These are phyloP conservation scores for Microcebus griseorufus DNA, from an alignment of 2,113 vertebrate species.

Conservation along the genomic window DNA sequence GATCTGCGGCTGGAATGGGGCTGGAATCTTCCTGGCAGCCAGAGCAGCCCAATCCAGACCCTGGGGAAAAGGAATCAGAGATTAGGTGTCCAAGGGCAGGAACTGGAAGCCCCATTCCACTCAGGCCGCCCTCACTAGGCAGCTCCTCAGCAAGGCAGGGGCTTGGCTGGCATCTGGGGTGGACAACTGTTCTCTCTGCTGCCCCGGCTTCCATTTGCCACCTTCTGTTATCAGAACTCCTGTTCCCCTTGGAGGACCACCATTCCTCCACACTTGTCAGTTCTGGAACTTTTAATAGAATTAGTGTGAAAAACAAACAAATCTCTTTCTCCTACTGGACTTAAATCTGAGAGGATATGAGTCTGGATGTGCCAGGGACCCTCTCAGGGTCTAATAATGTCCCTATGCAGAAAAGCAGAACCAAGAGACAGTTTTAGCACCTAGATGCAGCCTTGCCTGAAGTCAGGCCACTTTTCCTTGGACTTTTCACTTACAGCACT, in stretches of 20 bases:
- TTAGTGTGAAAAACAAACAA: background rate
- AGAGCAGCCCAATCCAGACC: conserved; percentile 91
- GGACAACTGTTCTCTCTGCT: background rate
- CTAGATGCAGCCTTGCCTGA: conserved; percentile 41
- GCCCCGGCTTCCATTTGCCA: background rate
- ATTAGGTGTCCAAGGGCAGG: background rate
- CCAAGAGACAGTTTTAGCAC: background rate
- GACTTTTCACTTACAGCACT: background rate
- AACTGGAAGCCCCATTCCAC: background rate
- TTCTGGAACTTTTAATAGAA: background rate
- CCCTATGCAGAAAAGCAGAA: background rate
- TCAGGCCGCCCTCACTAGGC: background rate
- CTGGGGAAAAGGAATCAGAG: conserved; percentile 75
- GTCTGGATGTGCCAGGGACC: background rate
- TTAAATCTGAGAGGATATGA: background rate
- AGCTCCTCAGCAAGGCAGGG: background rate
- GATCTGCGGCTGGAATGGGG: conserved; percentile 92
- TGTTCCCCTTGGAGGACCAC: background rate
- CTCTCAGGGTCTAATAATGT: background rate
- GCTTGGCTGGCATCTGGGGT: background rate
- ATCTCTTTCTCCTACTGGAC: background rate
- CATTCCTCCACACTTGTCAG: background rate
- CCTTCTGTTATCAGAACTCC: background rate
- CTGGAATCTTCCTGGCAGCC: conserved; percentile 87
- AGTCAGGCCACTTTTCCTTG: background rate